Evolutionary conservation across 2,113 vertebrate genomes (phyloP), one percentile per base, ranked within the genome.

Genomic region (Benitochromis conjunctus): DNA sequence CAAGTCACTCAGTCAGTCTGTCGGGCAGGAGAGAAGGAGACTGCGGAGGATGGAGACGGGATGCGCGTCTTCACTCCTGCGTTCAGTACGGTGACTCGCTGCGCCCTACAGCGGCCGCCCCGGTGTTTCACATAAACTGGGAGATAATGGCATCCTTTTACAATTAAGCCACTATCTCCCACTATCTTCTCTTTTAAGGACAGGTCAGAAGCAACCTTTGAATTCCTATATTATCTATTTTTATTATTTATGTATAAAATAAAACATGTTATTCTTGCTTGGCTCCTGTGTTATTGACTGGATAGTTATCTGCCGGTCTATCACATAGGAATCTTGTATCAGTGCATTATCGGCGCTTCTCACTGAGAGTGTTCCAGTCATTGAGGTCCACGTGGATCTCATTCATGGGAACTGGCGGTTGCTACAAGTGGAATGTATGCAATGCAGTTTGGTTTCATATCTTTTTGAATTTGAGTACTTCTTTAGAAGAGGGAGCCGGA

Each of bases 41-140:
- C 92, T 95, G 94, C 94, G 84, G 94, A 91, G 89, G 92, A 92
- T 85, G 86, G 84, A 94, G 93, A 79, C 4, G 46, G 21, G 88
- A 71, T 81, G 83, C 81, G 76, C 71, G 78, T 66, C 84, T 90
- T 85, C 57, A 24, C 86, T 86, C 89, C 60, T 86, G 87, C 26
- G 57, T 56, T 46, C 69, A 19, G 81, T 31, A 81, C 82, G 46
- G 83, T 29, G 78, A 83, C 81, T 80, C 84, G 77, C 83, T 83
- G 92, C 95, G 94, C 89, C 94, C 80, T 60, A 29, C 74, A 85
- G 94, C 82, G 94, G 92, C 85, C 60, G 81, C 7, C 38, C 26
- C 8, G 14, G 46, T 1, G 34, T 18, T 81, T 76, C 53, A 46
- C 87, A 84, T 81, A 43, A 2, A 2, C 51, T 0, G 64, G 1